Percentiles rank a stretch among this genome's conserved stretches.
Evolutionary conservation across 2,888 invertebrate genomes (phyloP).

Genomic region (Stomorhina lunata): DNA sequence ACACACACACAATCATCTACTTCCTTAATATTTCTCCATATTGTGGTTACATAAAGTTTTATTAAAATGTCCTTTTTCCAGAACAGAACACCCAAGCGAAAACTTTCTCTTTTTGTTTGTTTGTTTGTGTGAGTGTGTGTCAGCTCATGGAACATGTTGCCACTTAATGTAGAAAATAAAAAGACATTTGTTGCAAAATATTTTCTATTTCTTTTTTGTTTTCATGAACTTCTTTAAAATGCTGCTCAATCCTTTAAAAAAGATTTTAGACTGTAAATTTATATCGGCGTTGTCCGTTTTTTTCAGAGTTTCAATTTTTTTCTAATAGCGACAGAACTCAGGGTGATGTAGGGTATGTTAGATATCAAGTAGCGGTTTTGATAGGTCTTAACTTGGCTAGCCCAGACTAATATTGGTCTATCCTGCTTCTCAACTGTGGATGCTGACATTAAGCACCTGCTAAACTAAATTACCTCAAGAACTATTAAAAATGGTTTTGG

Average conservation of each 20-base stretch:
- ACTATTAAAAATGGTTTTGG: too few relatives aligned
- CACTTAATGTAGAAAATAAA: not conserved
- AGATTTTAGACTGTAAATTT: too few relatives aligned
- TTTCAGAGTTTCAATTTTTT: too few relatives aligned
- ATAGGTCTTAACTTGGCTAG: too few relatives aligned
- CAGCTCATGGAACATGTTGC: not conserved
- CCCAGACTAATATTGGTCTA: too few relatives aligned
- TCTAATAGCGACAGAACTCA: too few relatives aligned
- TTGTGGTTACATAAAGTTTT: slow-evolving; percentile 23
- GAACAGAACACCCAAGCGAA: not conserved
- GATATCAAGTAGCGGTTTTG: too few relatives aligned
- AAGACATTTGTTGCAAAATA: not conserved
- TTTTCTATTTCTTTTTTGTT: not conserved
- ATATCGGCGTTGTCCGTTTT: too few relatives aligned
- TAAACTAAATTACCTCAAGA: too few relatives aligned
- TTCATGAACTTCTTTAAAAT: not conserved
- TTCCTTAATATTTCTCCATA: not conserved
- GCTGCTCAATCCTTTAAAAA: not conserved
- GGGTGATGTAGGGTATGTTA: too few relatives aligned
- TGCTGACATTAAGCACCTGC: too few relatives aligned
- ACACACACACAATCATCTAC: not conserved
- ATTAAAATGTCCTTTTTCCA: slow-evolving; percentile 33
- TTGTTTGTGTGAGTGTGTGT: not conserved
- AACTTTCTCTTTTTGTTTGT: not conserved
- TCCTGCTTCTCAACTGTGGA: too few relatives aligned